Percentiles rank a stretch among this genome's conserved stretches.
Evolutionary conservation across 2,888 invertebrate genomes (phyloP).

Genomic region (Luperina testacea): DNA sequence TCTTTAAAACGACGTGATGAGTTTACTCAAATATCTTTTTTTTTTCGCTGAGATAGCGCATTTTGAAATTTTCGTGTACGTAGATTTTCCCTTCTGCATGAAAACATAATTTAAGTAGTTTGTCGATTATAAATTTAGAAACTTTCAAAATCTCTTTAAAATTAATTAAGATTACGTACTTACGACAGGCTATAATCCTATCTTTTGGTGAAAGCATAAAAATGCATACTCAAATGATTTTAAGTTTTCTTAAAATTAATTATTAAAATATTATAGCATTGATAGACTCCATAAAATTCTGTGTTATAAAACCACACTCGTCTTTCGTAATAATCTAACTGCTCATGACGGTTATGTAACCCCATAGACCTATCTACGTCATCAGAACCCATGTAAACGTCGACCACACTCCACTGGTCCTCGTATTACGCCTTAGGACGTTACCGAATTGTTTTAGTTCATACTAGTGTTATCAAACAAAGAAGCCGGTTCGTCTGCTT

Average conservation of each 20-base stretch:
- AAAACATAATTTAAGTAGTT: not conserved
- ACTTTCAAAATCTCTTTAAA: no score
- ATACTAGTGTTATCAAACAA: slow-evolving; percentile 43
- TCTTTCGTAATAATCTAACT: not conserved
- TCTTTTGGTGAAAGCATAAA: not conserved
- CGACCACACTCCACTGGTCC: slow-evolving; percentile 20
- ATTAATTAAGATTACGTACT: no score
- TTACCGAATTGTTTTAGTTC: slow-evolving; percentile 32
- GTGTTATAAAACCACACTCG: not conserved
- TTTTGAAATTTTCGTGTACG: no score
- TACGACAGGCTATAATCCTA: not conserved
- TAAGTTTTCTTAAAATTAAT: no score
- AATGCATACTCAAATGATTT: no score
- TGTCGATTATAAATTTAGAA: no score
- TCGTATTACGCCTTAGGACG: slow-evolving; percentile 10
- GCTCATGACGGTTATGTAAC: slow-evolving; percentile 12
- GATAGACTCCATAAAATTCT: not conserved
- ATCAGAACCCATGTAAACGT: slow-evolving; percentile 26
- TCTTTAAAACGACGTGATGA: no score
- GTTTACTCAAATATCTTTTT: no score
- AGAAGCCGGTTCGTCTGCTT: slow-evolving; percentile 10
- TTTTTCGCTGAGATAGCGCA: no score
- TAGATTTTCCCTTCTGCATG: not conserved
- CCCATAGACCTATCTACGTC: not conserved
- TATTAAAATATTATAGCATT: no score